Percentiles rank a stretch among this genome's conserved stretches.
Conservation (phyloP, 1,140 invertebrate genomes). For the Polypedilum pembai region DNA sequence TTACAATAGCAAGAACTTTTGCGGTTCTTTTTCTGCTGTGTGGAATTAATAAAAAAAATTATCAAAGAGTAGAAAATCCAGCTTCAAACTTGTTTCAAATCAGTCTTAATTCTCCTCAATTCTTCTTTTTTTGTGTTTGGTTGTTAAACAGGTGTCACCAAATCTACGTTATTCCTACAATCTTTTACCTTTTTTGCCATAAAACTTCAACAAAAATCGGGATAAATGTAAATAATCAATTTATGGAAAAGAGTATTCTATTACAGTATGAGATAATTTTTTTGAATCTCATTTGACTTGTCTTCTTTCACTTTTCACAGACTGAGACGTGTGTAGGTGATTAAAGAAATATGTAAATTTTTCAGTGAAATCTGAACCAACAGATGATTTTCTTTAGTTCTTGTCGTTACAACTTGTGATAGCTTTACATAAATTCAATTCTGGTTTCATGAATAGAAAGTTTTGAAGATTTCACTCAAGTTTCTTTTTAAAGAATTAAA, state of each 20-base stretch:
- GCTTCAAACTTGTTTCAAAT: conserved; percentile 8
- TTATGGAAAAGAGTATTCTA: neutral
- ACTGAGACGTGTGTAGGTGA: too few species aligned
- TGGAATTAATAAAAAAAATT: neutral
- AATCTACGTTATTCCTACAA: neutral
- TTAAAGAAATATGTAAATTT: too few species aligned
- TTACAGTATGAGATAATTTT: neutral
- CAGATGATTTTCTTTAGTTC: too few species aligned
- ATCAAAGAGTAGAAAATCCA: conserved; percentile 13
- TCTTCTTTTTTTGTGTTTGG: neutral
- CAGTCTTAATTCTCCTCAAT: neutral
- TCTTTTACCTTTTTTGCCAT: neutral
- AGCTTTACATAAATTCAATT: too few species aligned
- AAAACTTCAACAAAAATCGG: neutral
- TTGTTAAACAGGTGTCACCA: neutral
- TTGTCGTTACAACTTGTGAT: too few species aligned
- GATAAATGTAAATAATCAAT: neutral
- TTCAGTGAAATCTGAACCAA: too few species aligned
- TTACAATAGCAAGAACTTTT: neutral
- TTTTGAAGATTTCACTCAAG: too few species aligned
- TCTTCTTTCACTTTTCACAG: too few species aligned
- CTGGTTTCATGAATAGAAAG: too few species aligned
- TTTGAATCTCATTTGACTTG: neutral
- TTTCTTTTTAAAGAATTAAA: too few species aligned
- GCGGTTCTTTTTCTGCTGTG: too few species aligned